Evolutionary conservation across 2,113 vertebrate genomes (phyloP).

Genomic region (Oreocharis arfaki): DNA sequence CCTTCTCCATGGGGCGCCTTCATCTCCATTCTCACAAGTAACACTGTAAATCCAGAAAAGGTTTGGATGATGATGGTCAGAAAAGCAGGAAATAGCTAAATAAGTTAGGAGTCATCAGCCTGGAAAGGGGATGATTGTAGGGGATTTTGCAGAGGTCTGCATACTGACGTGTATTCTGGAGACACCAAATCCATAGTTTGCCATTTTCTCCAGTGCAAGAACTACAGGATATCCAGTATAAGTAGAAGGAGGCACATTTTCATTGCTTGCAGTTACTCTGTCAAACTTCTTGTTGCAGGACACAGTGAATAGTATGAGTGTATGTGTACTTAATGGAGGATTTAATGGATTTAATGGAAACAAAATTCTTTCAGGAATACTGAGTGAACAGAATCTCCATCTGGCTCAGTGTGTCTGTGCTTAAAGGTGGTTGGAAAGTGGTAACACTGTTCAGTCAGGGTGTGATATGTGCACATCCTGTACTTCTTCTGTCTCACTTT

Average conservation of each 20-base stretch:
- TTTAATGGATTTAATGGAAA: neutral
- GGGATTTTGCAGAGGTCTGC: neutral
- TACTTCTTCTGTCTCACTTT: neutral
- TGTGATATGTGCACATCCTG: fast-evolving
- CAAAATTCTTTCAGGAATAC: neutral
- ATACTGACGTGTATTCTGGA: neutral
- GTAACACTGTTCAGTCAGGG: neutral
- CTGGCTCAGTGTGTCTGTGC: neutral
- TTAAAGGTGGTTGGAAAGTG: neutral
- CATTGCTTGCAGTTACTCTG: fast-evolving
- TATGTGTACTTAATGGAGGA: neutral
- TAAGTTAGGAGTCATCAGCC: neutral
- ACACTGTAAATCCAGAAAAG: neutral
- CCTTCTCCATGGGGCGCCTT: neutral
- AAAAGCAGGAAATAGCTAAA: neutral
- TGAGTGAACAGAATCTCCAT: neutral
- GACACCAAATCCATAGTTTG: neutral
- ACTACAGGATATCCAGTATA: neutral
- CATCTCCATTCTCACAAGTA: neutral
- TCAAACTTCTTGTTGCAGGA: neutral
- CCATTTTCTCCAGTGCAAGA: neutral
- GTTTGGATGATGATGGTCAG: neutral
- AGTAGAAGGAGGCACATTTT: neutral
- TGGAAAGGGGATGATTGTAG: neutral
- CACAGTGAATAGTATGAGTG: neutral